Conservation (phyloP, 2,797 vertebrate genomes). For the Phrynocephalus guinanensis region DNA sequence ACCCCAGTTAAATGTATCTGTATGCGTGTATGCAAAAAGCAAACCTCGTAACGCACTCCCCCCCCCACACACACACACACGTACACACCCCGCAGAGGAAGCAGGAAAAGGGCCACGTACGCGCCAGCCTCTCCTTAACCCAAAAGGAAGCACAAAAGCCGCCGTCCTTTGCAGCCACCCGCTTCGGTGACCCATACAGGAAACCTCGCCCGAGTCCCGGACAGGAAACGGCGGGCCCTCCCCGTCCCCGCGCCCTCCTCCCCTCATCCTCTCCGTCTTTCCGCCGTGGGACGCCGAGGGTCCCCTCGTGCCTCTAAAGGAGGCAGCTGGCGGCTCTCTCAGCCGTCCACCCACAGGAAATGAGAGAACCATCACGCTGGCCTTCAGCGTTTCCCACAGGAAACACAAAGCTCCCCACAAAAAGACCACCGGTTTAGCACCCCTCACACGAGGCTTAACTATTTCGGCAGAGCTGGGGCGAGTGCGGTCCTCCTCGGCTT, state of each 20-base stretch:
- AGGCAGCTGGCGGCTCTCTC: neutral
- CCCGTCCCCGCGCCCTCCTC: neutral
- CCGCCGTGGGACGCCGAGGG: neutral
- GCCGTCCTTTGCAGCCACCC: neutral
- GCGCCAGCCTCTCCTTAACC: neutral
- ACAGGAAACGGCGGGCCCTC: neutral
- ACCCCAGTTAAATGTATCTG: neutral
- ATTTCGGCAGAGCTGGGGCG: neutral
- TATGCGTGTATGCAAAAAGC: too few relatives aligned
- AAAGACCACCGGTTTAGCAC: neutral
- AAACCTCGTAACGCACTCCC: neutral
- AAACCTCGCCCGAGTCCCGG: conserved; percentile 9
- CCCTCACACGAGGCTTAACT: neutral
- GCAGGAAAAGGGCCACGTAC: neutral
- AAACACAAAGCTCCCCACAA: conserved; percentile 12
- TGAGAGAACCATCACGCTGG: neutral
- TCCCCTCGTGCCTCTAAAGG: neutral
- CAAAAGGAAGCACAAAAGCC: neutral
- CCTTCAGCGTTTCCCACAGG: conserved; percentile 27
- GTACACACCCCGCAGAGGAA: neutral
- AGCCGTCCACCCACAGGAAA: conserved; percentile 19
- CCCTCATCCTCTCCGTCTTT: neutral
- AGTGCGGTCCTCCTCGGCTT: neutral
- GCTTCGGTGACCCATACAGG: conserved; percentile 5
- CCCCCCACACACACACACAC: too few relatives aligned